Base-by-base conservation (phyloP, 1,140 invertebrate genomes). In the Sitophilus oryzae region DNA sequence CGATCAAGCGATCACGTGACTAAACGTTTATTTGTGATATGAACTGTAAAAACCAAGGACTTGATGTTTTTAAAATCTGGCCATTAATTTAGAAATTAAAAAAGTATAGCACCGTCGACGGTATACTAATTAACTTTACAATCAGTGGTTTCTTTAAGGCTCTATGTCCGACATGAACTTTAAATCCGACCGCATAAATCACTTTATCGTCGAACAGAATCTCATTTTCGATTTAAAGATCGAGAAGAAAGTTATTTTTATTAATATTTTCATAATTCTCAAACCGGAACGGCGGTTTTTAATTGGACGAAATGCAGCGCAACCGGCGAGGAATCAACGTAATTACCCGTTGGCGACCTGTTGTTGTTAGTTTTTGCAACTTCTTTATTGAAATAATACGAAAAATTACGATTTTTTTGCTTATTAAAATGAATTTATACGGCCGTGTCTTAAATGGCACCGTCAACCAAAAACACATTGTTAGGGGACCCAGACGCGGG, bases 251-350 rank as follows among this genome's bases (percentile, higher is more conserved):
- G 41, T 55, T 52, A 55, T 47, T 49, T 43, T 37, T 50, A 59
- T 56, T 56, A 52, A 52, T 60, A 56, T 52, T 60, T 60, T 60
- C 48, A 60, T 60, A 60, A 60, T 60, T 60, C 52, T 56, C 54
- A 38, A 48, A 42, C 37, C 34, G 41, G 37, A 52, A 41, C 52
- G 23, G 18, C 21, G 15, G 35, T 44, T 42, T 56, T 56, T 56
- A 60, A 60, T 60, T 56, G 52, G 52, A 52, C 35, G 16, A 60
- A 56, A 56, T 56, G 50, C n/a, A n/a, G n/a, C n/a, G n/a, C n/a
- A n/a, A n/a, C 41, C 52, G 22, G 21, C 6, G 50, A 22, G 36
- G 35, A 23, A 47, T 36, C 25, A 60, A 52, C 56, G 55, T 56
- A 60, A 60, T 60, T 60, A 52, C 49, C n/a, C 5, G 25, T 30